Evolutionary conservation across 2,113 vertebrate species (phyloP), one percentile per base, ranked within the genome.

Genomic region (Labeo catla): DNA sequence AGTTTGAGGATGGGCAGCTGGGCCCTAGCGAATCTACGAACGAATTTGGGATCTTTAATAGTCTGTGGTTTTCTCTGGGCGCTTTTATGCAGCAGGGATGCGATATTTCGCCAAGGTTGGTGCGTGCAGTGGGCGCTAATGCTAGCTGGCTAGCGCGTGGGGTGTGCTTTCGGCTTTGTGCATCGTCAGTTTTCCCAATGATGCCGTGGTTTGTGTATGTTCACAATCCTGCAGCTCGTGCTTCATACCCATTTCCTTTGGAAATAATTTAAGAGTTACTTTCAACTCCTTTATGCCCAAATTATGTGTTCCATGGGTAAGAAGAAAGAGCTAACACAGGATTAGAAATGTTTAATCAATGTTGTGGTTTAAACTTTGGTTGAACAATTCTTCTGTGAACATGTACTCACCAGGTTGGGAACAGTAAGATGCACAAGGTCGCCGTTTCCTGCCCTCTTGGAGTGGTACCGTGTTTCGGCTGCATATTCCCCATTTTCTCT

Each of bases 41-140:
- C 93, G 98, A 99, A 95, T 99, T 99, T 96, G 97, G 98, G 94
- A 99, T 99, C 95, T 99, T 99, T 96, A 99, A 99, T 96, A 98
- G 97, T 94, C 97, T 99, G 85, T 99, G 97, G 97, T 97, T 97
- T 94, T 97, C 97, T 90, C 93, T 97, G 94, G 97, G 97, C 89
- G 97, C 97, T 93, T 97, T 97, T 94, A 97, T 97, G 97, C 95
- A 96, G 89, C 97, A 97, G 94, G 97, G 97, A 92, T 97, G 97
- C 93, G 97, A 97, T 95, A 97, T 97, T 95, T 97, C 97, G 89
- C 97, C 97, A 95, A 97, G 97, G 97, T 97, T 95, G 90, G 97
- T 97, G 94, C 94, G 91, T 76, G 93, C 90, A 36, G 68, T 84
- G 82, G 63, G 8, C 4, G 84, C 76, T 16, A 7, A 78, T 72